phyloP scores from a whole-genome alignment of 2,888 invertebrate genomes.

The Conops quadrifasciatus region DNA sequence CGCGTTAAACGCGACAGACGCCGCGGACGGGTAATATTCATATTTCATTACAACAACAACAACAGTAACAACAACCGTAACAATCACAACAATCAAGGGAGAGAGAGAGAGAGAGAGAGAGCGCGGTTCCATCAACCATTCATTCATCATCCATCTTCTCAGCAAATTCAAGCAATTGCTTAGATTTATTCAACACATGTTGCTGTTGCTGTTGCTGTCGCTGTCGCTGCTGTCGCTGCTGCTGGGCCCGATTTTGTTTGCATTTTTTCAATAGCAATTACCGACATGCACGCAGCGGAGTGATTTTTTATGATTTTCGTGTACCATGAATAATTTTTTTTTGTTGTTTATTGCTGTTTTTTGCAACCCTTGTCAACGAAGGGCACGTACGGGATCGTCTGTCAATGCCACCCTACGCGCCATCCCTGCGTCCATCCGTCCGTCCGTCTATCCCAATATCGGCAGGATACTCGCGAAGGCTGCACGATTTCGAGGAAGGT shows the following conservation, averaged over 20 bases:
- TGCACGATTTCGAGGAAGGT: neutral
- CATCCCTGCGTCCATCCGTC: neutral
- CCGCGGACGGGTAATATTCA: too few relatives aligned
- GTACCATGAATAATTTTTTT: neutral
- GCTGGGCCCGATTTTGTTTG: constrained; percentile 22
- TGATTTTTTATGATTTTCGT: constrained; percentile 24
- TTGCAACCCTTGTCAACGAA: constrained; percentile 11
- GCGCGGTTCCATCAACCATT: too few relatives aligned
- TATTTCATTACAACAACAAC: neutral
- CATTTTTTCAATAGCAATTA: constrained; percentile 33
- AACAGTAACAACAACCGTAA: neutral
- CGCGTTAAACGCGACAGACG: too few relatives aligned
- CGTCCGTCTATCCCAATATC: too few relatives aligned
- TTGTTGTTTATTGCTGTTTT: neutral
- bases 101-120: too few relatives aligned
- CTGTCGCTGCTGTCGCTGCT: neutral
- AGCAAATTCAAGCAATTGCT: neutral
- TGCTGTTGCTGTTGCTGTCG: neutral
- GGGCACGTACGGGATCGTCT: neutral
- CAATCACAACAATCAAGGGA: too few relatives aligned
- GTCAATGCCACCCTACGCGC: neutral
- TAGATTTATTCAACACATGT: constrained; percentile 15
- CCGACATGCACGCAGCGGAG: constrained; percentile 18
- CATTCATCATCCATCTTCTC: constrained; percentile 7
- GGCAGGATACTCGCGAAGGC: too few relatives aligned